phyloP scores from a whole-genome alignment of 2,113 vertebrate species.

The Psophia crepitans region DNA sequence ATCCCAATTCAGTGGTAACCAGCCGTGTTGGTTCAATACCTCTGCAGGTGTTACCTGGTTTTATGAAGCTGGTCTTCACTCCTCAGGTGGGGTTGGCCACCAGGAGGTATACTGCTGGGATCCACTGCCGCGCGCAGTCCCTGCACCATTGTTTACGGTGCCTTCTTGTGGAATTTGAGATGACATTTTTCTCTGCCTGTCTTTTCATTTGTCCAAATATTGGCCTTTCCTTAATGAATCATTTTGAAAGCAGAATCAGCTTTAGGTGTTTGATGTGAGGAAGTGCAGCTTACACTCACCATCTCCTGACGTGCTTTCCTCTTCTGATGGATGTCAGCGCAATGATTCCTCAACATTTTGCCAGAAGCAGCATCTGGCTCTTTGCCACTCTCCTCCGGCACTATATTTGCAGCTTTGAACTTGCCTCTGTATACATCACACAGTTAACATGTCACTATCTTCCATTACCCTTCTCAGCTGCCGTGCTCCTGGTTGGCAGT shows the following conservation, averaged over 20 bases:
- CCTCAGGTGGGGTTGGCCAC: background rate
- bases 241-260: background rate
- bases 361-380: conserved; percentile 37
- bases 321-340: background rate
- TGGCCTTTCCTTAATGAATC: background rate
- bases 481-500: background rate
- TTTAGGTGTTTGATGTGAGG: background rate
- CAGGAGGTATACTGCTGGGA: background rate
- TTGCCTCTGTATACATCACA: background rate
- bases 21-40: background rate
- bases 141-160: background rate
- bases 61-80: background rate
- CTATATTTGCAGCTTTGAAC: conserved; percentile 6
- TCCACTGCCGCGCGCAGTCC: background rate
- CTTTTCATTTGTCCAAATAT: background rate
- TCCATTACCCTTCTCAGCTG: background rate
- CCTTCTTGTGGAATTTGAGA: background rate
- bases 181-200: background rate
- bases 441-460: background rate
- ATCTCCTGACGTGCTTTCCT: background rate
- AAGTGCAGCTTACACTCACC: background rate
- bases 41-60: background rate
- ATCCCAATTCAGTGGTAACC: background rate
- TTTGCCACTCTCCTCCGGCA: background rate
- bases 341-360: background rate